Conservation (phyloP, 2,113 vertebrate species). For the Bubo bubo region DNA sequence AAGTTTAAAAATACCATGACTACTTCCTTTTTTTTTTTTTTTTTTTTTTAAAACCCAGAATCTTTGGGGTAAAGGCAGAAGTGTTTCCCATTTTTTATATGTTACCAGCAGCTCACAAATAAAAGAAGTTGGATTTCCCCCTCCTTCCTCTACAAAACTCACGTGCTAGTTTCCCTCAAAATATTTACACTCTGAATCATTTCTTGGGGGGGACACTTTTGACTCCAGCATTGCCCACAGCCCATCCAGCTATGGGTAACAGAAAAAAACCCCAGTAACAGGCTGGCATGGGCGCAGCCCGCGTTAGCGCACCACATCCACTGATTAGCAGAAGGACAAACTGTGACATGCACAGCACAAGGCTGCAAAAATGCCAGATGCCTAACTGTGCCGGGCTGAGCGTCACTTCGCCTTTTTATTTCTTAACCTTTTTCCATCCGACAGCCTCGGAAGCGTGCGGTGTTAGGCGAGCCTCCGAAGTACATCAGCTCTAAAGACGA, state of each 20-base stretch:
- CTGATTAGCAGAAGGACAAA: neutral
- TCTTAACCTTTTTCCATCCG: too few relatives aligned
- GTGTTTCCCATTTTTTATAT: fast-evolving
- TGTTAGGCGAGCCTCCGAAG: fast-evolving
- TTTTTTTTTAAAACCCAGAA: neutral
- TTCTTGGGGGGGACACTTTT: neutral
- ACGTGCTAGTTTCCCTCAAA: neutral
- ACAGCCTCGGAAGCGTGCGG: fast-evolving
- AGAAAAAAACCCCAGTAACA: neutral
- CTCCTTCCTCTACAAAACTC: fast-evolving
- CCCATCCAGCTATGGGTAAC: too few relatives aligned
- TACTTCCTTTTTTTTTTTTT: neutral
- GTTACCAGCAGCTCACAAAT: neutral
- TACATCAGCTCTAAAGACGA: fast-evolving
- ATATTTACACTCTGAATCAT: neutral
- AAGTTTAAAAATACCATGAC: neutral
- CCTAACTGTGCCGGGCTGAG: fast-evolving
- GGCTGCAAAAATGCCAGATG: neutral
- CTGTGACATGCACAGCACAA: too few relatives aligned
- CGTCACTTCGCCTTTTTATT: fast-evolving
- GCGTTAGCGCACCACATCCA: too few relatives aligned
- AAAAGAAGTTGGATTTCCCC: neutral
- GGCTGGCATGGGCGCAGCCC: neutral
- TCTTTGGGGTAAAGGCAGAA: neutral
- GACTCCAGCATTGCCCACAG: neutral